Percentiles rank a stretch among this genome's conserved stretches.
Evolutionary conservation across 2,113 vertebrate species (phyloP).

Genomic region (Podiceps cristatus): DNA sequence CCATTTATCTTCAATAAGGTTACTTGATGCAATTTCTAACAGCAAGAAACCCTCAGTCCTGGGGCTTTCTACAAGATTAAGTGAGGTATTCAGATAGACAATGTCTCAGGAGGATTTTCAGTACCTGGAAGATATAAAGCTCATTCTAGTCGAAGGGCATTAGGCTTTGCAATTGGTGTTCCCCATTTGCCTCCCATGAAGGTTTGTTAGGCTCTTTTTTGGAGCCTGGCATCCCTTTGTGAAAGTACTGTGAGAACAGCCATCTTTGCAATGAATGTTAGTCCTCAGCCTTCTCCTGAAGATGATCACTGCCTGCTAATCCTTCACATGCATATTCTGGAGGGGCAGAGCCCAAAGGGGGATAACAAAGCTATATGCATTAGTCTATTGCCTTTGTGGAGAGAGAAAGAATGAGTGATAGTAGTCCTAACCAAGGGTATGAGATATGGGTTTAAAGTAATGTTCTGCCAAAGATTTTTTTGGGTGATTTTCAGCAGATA

Average conservation of each 20-base stretch:
- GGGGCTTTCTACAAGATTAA: slow-evolving; percentile 58
- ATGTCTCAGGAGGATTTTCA: slow-evolving; percentile 8
- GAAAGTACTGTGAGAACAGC: not conserved
- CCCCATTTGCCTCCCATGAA: not conserved
- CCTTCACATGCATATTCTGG: not conserved
- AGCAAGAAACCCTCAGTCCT: slow-evolving; percentile 18
- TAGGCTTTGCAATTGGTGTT: not conserved
- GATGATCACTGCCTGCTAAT: not conserved
- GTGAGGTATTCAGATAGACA: slow-evolving; percentile 41
- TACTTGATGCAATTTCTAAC: slow-evolving; percentile 53
- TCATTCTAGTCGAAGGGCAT: not conserved
- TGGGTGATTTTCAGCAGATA: not conserved
- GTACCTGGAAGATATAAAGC: not conserved
- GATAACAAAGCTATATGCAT: not conserved
- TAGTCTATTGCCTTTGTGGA: not conserved
- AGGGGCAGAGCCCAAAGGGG: not conserved
- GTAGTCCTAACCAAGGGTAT: not conserved
- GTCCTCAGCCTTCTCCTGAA: not conserved
- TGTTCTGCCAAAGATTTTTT: not conserved
- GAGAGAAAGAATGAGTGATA: not conserved
- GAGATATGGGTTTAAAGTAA: not conserved
- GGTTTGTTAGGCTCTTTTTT: not conserved
- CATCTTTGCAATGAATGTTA: not conserved
- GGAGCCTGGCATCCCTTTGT: not conserved
- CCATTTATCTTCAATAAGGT: slow-evolving; percentile 55